These are phyloP conservation scores for Danaus plexippus DNA, from an alignment of 1,140 invertebrate genomes.

Conservation along the genomic window DNA sequence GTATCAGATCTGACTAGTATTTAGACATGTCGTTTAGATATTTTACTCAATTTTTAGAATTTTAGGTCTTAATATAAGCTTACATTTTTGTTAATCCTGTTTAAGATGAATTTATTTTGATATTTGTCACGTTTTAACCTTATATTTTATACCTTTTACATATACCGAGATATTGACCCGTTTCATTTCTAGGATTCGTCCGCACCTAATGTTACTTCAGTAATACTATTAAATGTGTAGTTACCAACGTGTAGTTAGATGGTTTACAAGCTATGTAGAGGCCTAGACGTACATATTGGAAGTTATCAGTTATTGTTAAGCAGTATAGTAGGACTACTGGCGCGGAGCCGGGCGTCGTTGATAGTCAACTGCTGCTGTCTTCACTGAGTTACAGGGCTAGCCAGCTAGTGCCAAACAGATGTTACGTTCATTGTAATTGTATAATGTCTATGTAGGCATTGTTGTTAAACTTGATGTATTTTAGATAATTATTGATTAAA, in stretches of 20 bases:
- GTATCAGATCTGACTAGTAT: slow-evolving; percentile 37
- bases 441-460: slow-evolving; percentile 61
- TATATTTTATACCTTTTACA: slow-evolving; percentile 39
- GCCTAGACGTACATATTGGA: slow-evolving; percentile 2
- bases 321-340: neutral
- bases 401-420: too few species aligned
- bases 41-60: slow-evolving; percentile 51
- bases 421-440: slow-evolving; percentile 23
- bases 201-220: slow-evolving; percentile 2
- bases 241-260: slow-evolving; percentile 4
- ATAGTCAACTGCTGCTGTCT: neutral
- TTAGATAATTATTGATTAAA: slow-evolving; percentile 70
- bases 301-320: neutral
- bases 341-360: slow-evolving; percentile 1
- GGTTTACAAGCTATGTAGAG: slow-evolving; percentile 7
- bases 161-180: slow-evolving; percentile 6
- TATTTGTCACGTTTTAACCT: slow-evolving; percentile 50
- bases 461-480: slow-evolving; percentile 70
- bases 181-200: slow-evolving; percentile 5
- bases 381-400: slow-evolving; percentile 1
- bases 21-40: slow-evolving; percentile 57
- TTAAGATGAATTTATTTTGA: slow-evolving; percentile 67
- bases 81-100: slow-evolving; percentile 40
- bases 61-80: slow-evolving; percentile 39
- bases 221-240: slow-evolving; percentile 5